A percentile compares a stretch with the other conserved stretches of the same genome.
Evolutionary conservation across 92 coral and sea anemone species (phyloP).

Genomic region (Zoanthus gigantus): DNA sequence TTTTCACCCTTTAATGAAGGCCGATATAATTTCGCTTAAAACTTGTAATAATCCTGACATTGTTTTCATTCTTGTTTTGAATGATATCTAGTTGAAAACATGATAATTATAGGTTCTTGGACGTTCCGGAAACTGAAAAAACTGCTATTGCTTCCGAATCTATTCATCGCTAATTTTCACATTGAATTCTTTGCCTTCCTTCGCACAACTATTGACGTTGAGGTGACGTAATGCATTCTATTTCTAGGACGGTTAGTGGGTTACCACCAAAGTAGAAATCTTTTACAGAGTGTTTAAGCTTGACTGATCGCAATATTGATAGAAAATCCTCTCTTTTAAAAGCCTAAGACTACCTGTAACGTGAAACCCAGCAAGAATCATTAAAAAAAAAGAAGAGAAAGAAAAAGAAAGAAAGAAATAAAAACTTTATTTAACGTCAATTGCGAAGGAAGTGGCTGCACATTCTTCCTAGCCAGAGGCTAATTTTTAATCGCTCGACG

Average conservation of each 20-base stretch:
- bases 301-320: not conserved
- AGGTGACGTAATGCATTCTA: slow-evolving; percentile 38
- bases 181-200: slow-evolving; percentile 31
- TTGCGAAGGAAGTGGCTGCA: too few relatives aligned
- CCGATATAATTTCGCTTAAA: not conserved
- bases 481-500: too few relatives aligned
- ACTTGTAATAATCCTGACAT: not conserved
- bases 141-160: slow-evolving; percentile 28
- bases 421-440: too few relatives aligned
- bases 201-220: slow-evolving; percentile 33
- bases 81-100: not conserved
- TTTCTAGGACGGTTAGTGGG: slow-evolving; percentile 3
- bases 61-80: not conserved
- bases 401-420: too few relatives aligned
- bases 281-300: not conserved
- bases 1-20: not conserved
- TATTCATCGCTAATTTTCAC: slow-evolving; percentile 13
- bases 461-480: too few relatives aligned
- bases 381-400: too few relatives aligned
- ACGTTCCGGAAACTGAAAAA: slow-evolving; percentile 38
- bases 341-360: not conserved
- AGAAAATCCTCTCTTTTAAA: slow-evolving; percentile 4
- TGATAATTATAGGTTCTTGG: not conserved
- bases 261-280: not conserved
- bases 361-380: too few relatives aligned